Evolutionary conservation across 1,140 invertebrate species (phyloP).

Genomic region (Leptestheria dahalacensis): DNA sequence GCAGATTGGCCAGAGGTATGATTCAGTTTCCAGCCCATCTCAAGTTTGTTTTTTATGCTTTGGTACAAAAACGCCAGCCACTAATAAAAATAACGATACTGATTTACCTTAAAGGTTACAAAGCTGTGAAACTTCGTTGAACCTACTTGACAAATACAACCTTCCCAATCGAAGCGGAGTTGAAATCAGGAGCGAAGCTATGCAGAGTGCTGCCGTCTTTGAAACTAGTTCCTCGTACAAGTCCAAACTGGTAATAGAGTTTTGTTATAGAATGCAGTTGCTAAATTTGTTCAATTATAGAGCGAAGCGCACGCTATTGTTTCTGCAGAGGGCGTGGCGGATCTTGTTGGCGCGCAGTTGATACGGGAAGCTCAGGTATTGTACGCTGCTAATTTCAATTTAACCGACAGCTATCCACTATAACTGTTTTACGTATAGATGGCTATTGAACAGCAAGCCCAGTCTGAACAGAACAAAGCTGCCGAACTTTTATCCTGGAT

Average conservation of each 20-base stretch:
- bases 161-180: slow-evolving; percentile 62
- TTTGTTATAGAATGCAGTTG: background rate
- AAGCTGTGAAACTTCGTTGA: slow-evolving; percentile 67
- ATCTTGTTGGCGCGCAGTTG: slow-evolving; percentile 71
- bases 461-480: slow-evolving; percentile 66
- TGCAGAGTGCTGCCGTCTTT: background rate
- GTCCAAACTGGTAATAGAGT: background rate
- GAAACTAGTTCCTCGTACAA: background rate
- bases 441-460: slow-evolving; percentile 84
- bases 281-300: background rate
- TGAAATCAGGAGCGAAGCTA: background rate
- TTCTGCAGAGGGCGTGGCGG: background rate
- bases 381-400: background rate
- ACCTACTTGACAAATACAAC: slow-evolving; percentile 68
- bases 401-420: background rate
- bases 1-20: background rate
- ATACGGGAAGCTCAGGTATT: slow-evolving; percentile 95
- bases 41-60: too few species aligned
- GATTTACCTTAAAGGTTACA: slow-evolving; percentile 42
- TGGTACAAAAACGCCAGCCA: too few species aligned
- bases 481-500: slow-evolving; percentile 78
- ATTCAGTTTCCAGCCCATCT: too few species aligned
- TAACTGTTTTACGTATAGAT: slow-evolving; percentile 41
- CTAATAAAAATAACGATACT: background rate
- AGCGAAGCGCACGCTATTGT: too few species aligned